Evolutionary conservation across 2,797 vertebrate species (phyloP).

Genomic region (Otolemur crassicaudatus): DNA sequence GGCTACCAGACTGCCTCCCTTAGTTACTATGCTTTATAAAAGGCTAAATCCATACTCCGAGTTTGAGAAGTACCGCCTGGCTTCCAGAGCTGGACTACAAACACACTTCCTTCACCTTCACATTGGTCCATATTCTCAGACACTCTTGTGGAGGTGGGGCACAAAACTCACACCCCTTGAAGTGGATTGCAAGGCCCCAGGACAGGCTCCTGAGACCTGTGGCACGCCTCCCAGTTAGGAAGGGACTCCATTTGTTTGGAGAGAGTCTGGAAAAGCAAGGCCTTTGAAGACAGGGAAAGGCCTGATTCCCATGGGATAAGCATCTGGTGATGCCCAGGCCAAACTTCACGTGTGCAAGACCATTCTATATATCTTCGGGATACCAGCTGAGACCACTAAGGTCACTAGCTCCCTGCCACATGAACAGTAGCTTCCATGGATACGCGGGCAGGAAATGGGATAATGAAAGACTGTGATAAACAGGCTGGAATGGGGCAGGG

Average conservation of each 20-base stretch:
- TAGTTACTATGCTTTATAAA: slow-evolving; percentile 4
- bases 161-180: background rate
- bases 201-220: background rate
- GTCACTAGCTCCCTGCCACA: background rate
- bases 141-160: background rate
- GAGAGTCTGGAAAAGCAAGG: background rate
- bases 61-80: background rate
- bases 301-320: background rate
- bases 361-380: background rate
- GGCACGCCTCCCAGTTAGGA: background rate
- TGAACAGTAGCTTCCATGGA: background rate
- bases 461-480: background rate
- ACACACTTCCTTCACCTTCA: background rate
- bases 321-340: background rate
- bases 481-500: background rate
- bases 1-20: background rate
- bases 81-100: background rate
- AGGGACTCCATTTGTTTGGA: background rate
- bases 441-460: background rate
- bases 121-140: background rate
- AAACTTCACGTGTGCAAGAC: background rate
- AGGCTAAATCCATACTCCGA: background rate
- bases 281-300: background rate
- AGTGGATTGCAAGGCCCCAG: background rate
- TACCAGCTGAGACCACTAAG: background rate